phyloP scores from a whole-genome alignment of 2,797 vertebrate species.

The Ptychadena robeensis region DNA sequence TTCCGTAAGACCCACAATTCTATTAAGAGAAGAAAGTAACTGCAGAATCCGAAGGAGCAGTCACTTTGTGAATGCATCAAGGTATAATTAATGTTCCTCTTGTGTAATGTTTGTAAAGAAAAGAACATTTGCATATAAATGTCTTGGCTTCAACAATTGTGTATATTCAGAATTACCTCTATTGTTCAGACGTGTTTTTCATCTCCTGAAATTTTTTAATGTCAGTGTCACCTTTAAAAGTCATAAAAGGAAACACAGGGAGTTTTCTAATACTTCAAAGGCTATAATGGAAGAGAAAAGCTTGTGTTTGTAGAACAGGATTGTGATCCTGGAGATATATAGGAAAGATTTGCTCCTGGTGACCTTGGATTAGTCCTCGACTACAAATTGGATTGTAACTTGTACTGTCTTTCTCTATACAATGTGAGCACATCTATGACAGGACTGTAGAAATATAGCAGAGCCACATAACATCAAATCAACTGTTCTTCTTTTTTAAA shows the following conservation, averaged over 20 bases:
- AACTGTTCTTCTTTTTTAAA: neutral
- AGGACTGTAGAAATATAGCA: slow-evolving; percentile 10
- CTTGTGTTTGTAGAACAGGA: slow-evolving; percentile 36
- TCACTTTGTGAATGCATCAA: slow-evolving; percentile 16
- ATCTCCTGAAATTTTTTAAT: slow-evolving; percentile 37
- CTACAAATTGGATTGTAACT: slow-evolving; percentile 39
- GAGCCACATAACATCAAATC: neutral
- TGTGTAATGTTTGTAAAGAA: slow-evolving; percentile 42
- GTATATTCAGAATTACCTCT: slow-evolving; percentile 36
- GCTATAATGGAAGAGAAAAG: neutral
- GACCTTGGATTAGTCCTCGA: slow-evolving; percentile 48
- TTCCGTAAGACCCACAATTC: slow-evolving; percentile 12
- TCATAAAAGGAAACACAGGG: slow-evolving; percentile 31
- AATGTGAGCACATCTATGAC: neutral
- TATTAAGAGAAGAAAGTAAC: slow-evolving; percentile 12
- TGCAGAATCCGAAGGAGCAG: slow-evolving; percentile 12
- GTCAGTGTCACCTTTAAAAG: slow-evolving; percentile 51
- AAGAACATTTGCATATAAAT: slow-evolving; percentile 49
- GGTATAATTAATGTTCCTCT: slow-evolving; percentile 49
- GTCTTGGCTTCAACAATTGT: slow-evolving; percentile 33
- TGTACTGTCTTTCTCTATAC: slow-evolving; percentile 13
- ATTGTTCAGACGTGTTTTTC: slow-evolving; percentile 43
- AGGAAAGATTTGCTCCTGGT: slow-evolving; percentile 37
- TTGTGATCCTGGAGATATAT: slow-evolving; percentile 50
- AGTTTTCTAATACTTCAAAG: slow-evolving; percentile 41